These are phyloP conservation scores for Oreochromis tanganicae DNA, from an alignment of 2,113 vertebrate genomes.

Conservation along the genomic window DNA sequence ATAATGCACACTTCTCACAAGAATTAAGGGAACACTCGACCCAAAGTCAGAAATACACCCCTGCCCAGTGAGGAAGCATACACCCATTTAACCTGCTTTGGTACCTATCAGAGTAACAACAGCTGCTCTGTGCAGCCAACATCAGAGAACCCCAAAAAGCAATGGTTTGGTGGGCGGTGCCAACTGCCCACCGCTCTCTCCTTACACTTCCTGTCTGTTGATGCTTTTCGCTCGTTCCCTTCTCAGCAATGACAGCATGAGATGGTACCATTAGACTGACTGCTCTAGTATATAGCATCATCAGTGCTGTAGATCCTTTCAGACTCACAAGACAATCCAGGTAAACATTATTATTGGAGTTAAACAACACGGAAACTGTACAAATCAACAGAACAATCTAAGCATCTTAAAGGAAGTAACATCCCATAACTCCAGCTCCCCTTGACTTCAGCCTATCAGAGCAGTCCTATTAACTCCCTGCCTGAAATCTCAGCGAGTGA, in stretches of 20 bases:
- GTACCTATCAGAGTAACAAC: background rate
- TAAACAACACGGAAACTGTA: background rate
- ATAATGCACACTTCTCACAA: background rate
- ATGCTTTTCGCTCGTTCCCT: background rate
- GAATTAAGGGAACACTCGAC: background rate
- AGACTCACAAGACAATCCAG: background rate
- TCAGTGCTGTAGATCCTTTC: background rate
- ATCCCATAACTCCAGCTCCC: background rate
- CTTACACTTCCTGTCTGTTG: background rate
- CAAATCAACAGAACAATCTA: background rate
- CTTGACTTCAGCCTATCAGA: background rate
- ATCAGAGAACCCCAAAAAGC: too few species aligned
- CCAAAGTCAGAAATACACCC: background rate
- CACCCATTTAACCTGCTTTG: background rate
- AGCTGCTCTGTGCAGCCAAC: too few species aligned
- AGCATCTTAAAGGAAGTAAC: background rate
- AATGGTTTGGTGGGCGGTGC: background rate
- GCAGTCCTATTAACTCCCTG: background rate
- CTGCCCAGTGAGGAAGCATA: background rate
- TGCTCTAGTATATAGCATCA: background rate
- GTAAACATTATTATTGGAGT: background rate
- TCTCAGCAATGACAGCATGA: background rate
- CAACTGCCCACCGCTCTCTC: background rate
- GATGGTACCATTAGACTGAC: background rate
- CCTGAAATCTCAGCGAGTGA: background rate